These are phyloP conservation scores for Lepus europaeus DNA, from an alignment of 2,113 vertebrate species.

Conservation along the genomic window DNA sequence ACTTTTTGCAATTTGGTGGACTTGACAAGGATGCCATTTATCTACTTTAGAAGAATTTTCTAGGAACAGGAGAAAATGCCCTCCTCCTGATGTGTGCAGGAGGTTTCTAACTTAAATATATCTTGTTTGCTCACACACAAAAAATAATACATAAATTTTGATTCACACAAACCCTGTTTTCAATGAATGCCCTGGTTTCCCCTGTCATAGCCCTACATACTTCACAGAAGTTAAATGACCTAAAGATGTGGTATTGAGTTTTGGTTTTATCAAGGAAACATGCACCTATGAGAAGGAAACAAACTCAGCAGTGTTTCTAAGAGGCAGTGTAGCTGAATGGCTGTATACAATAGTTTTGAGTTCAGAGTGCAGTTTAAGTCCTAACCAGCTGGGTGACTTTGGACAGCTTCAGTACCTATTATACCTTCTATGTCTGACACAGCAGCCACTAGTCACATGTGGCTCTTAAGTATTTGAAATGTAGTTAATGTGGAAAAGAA, in stretches of 20 bases:
- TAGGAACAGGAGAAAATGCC: background rate
- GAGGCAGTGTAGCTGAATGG: too few species aligned
- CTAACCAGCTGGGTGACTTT: background rate
- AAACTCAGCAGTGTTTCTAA: background rate
- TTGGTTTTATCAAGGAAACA: background rate
- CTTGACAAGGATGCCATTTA: background rate
- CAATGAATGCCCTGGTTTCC: background rate
- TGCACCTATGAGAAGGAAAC: background rate
- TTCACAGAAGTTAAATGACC: background rate
- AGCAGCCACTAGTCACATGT: too few species aligned
- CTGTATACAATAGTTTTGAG: background rate
- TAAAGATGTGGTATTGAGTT: background rate
- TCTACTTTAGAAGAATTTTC: background rate
- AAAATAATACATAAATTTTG: background rate
- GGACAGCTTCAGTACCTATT: background rate
- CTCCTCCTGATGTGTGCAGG: too few species aligned
- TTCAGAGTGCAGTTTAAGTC: background rate
- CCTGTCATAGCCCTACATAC: background rate
- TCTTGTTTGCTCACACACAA: too few species aligned
- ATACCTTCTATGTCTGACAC: too few species aligned
- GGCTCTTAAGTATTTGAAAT: background rate
- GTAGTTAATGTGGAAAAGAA: background rate
- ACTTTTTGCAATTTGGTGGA: background rate
- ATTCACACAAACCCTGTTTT: background rate
- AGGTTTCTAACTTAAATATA: too few species aligned